phyloP scores from a whole-genome alignment of 2,113 vertebrate species.

The Sapayoa aenigma region DNA sequence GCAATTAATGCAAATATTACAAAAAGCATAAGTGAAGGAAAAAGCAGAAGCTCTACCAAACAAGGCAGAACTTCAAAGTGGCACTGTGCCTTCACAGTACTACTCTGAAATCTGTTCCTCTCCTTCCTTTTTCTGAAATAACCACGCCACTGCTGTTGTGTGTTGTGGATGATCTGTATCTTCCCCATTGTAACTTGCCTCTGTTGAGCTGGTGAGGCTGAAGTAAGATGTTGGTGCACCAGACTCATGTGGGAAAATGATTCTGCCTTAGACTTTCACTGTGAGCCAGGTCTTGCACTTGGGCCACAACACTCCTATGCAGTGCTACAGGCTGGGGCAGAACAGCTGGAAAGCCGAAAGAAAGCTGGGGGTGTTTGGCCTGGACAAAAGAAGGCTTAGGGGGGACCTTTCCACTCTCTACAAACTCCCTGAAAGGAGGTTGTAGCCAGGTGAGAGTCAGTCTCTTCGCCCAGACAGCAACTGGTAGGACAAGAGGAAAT shows the following conservation, averaged over 20 bases:
- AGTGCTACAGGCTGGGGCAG: background rate
- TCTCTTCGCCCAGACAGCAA: background rate
- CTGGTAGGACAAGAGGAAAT: background rate
- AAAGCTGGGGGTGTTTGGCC: background rate
- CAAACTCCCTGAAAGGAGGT: background rate
- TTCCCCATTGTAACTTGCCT: background rate
- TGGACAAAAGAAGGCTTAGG: background rate
- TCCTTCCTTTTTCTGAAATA: background rate
- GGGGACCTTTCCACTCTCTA: background rate
- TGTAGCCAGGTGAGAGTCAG: background rate
- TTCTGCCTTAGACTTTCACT: background rate
- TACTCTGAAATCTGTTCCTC: background rate
- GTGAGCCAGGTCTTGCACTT: background rate
- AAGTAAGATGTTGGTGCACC: background rate
- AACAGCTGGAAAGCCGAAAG: background rate
- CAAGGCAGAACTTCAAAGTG: background rate
- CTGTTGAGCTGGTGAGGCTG: background rate
- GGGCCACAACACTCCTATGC: background rate
- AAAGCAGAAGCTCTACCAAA: background rate
- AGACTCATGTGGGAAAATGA: background rate
- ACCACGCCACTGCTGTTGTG: background rate
- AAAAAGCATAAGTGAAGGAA: background rate
- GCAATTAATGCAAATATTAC: conserved; percentile 22
- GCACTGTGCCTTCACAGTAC: background rate
- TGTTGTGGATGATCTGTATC: background rate